Percentiles rank a stretch among this genome's conserved stretches.
phyloP scores from a whole-genome alignment of 2,113 vertebrate species.

The Triplophysa tibetana region DNA sequence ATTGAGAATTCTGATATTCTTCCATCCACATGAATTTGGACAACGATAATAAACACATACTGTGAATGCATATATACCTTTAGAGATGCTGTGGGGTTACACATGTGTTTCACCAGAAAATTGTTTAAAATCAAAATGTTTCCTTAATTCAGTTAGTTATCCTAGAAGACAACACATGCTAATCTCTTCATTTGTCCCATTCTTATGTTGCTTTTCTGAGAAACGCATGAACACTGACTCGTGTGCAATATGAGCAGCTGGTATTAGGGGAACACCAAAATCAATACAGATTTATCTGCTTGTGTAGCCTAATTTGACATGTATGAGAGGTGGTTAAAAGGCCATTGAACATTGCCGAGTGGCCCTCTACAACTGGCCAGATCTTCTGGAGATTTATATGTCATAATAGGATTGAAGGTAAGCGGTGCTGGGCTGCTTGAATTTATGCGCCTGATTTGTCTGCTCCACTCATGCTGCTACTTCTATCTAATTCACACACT shows the following conservation, averaged over 20 bases:
- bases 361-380: constrained; percentile 33
- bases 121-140: constrained; percentile 1
- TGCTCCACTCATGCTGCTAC: constrained; percentile 31
- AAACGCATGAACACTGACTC: neutral
- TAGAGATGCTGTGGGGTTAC: no score
- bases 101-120: neutral
- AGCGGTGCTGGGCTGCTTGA: constrained; percentile 44
- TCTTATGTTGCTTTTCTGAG: neutral
- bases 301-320: constrained; percentile 34
- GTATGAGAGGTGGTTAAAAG: constrained; percentile 21
- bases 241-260: constrained; percentile 27
- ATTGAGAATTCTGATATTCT: no score
- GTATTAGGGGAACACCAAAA: constrained; percentile 1
- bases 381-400: constrained; percentile 48
- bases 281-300: constrained; percentile 32
- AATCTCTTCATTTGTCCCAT: neutral
- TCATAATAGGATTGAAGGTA: constrained; percentile 60
- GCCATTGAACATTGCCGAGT: constrained; percentile 39
- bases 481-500: constrained; percentile 45
- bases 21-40: no score
- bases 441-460: constrained; percentile 48
- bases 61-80: no score
- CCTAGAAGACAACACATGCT: neutral
- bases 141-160: neutral
- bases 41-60: no score